phyloP scores from a whole-genome alignment of 2,113 vertebrate genomes.

The Hepsetus odoe region DNA sequence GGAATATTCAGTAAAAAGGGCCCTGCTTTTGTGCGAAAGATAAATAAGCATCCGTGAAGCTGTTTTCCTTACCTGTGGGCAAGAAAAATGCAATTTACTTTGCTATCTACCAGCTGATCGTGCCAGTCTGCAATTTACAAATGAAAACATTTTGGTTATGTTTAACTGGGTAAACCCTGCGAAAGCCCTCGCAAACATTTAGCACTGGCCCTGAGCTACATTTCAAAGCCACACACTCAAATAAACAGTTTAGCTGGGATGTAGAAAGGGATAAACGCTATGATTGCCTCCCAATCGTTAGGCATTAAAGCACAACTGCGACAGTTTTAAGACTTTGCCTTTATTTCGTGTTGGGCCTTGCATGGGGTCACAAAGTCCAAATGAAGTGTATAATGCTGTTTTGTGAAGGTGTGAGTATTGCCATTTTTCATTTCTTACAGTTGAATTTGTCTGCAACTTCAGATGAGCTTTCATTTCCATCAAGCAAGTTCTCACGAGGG shows the following conservation, averaged over 20 bases:
- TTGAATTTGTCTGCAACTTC: background rate
- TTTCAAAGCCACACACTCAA: constrained; percentile 55
- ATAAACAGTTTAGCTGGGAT: constrained; percentile 65
- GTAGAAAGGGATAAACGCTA: background rate
- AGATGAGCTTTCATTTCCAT: background rate
- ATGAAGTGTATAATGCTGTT: background rate
- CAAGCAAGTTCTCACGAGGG: background rate
- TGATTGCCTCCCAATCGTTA: background rate
- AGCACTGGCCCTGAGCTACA: constrained; percentile 61
- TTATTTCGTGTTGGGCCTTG: background rate
- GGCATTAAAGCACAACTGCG: background rate
- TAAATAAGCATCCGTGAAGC: constrained; percentile 35
- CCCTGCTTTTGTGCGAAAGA: constrained; percentile 32
- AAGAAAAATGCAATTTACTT: constrained; percentile 71
- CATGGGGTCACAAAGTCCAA: constrained; percentile 19
- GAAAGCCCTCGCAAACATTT: constrained; percentile 70
- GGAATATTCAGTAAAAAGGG: constrained; percentile 33
- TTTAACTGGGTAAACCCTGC: constrained; percentile 69
- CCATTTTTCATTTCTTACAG: background rate
- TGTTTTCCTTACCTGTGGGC: constrained; percentile 65
- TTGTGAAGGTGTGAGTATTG: no score
- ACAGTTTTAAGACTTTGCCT: constrained; percentile 8
- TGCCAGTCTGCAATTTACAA: constrained; percentile 72
- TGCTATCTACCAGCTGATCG: constrained; percentile 69
- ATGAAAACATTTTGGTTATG: constrained; percentile 67